Conservation (phyloP, 2,888 invertebrate genomes). For the Diloba caeruleocephala region DNA sequence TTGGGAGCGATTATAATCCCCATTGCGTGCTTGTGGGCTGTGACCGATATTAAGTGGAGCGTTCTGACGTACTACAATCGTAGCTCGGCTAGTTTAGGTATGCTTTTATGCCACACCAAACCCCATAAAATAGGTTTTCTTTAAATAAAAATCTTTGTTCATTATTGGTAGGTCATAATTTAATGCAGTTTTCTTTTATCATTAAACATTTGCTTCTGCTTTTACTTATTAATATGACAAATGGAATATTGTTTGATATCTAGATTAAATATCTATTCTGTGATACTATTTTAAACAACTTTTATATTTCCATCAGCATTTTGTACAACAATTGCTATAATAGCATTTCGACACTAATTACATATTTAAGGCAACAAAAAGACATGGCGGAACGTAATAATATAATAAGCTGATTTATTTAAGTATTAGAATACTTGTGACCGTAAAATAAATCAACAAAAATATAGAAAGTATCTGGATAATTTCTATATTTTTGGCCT, state of each 20-base stretch:
- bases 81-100: neutral
- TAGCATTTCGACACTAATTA: conserved; percentile 65
- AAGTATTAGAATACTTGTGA: conserved; percentile 53
- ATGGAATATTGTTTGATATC: conserved; percentile 89
- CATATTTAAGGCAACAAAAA: conserved; percentile 70
- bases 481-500: conserved; percentile 44
- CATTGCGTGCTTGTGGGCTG: no score
- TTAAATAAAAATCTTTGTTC: conserved; percentile 75
- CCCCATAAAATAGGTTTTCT: no score
- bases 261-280: conserved; percentile 87
- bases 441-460: conserved; percentile 42
- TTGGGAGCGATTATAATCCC: no score
- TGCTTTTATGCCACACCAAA: no score
- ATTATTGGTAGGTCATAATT: conserved; percentile 89
- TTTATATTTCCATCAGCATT: conserved; percentile 86
- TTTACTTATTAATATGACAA: conserved; percentile 88
- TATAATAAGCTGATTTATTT: conserved; percentile 51
- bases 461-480: conserved; percentile 45
- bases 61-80: no score
- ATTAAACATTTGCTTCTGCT: conserved; percentile 86
- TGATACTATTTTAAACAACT: conserved; percentile 88
- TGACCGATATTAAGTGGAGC: no score
- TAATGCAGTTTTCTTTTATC: conserved; percentile 87
- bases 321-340: conserved; percentile 81
- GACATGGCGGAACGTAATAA: conserved; percentile 63